Base-by-base conservation (phyloP, 2,113 vertebrate genomes). In the Mirza zaza region DNA sequence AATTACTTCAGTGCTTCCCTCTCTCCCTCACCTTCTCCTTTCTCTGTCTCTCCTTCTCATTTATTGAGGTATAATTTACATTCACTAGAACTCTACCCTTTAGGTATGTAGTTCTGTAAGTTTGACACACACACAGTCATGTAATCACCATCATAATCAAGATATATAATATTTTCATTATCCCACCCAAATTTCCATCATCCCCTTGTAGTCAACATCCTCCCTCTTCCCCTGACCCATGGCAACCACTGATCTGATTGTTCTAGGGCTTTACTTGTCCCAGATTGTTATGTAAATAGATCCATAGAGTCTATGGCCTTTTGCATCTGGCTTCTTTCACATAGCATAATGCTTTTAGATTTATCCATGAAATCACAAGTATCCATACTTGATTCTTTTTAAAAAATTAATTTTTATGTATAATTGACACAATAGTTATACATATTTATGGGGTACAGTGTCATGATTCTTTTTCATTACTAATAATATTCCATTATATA, bases 311-410 rank as follows among this genome's bases (percentile, higher is more conserved):
- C 29, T 32, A 8, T 45, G 13, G 10, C n/a, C 23, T 88, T 95
- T 77, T 88, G 55, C 76, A 27, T 75, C 63, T 52, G 48, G 48
- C 21, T 82, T 42, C 34, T 68, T 61, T 88, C 55, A 83, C 71
- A 89, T 34, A 92, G 73, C 39, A 68, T 59, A 77, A 15, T n/a
- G 6, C 25, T 45, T 86, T 61, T 68, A 61, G 65, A 34, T 85
- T 65, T 50, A 68, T 27, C 10, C 48, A 27, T 10, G 15, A 18
- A 68, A 10, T 61, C 36, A 27, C 42, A 80, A 75, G 39, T 4
- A 27, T 81, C 42, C 6, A 7, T 45, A 27, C 15, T 34, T 45
- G 6, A 2, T 52, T n/a, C 68, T 23, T 52, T 45, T 27, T 55
- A n/a, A n/a, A 55, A 55, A 55, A 42, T 73, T 70, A 73, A 73